Evolutionary conservation across 2,113 vertebrate species (phyloP), one percentile per base, ranked within the genome.

Genomic region (Ciconia maguari): DNA sequence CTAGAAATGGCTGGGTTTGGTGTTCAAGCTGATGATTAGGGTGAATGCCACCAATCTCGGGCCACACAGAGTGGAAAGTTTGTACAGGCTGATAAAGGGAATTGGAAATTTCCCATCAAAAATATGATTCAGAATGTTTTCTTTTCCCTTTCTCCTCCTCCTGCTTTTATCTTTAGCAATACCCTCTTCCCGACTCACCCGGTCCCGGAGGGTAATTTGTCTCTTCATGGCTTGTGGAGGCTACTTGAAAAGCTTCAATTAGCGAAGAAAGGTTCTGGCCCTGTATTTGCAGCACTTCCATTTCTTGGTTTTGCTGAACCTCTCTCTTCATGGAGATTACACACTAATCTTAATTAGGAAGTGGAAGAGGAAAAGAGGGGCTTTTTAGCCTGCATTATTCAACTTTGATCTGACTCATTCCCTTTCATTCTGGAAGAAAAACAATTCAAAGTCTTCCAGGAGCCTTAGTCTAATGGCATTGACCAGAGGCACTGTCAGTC

Each of bases 291-390:
- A 94, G 82, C 83, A 24, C 57, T 91, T 82, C 91, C 93, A 83
- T 79, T 62, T 76, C 78, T 87, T 46, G 38, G 25, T 91, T 94
- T 93, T 89, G 71, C 95, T 87, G 83, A 96, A 88, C 49, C 83
- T 81, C 83, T 77, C 71, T 78, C 84, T 90, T 94, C 79, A 52
- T 57, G 57, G 87, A 95, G 94, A 98, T 97, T 94, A 93, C 61
- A 83, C n/a, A 58, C 62, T 97, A 85, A 96, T 97, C 95, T 97
- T 97, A 94, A 96, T 97, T 97, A 97, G 91, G 89, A 96, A 96
- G 81, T 83, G 92, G 94, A 91, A 94, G 80, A 94, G 97, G 95
- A 97, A 93, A 81, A 95, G 95, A 93, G 57, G 77, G 58, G 76
- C 84, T 69, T 94, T 97, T 96, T 83, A 96, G 89, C 60, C 30